Evolutionary conservation across 2,113 vertebrate genomes (phyloP), one percentile per base, ranked within the genome.

Genomic region (Microcebus lehilahytsara): DNA sequence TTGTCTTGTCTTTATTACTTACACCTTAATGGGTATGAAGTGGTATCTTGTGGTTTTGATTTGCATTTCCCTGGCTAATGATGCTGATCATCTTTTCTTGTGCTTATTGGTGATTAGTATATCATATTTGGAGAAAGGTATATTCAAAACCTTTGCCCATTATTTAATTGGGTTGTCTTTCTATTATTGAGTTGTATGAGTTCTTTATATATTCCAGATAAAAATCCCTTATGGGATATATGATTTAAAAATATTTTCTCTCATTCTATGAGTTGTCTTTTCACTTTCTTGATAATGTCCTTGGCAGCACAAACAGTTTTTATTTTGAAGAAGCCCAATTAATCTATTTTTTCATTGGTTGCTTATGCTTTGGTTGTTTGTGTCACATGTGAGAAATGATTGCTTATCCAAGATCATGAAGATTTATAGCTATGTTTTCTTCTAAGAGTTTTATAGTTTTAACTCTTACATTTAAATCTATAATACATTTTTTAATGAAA

Each of bases 401-500:
- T n/a, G 3, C 6, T 71, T 53, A 81, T 16, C 40, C 13, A 37
- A 53, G 5, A 27, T 77, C 23, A 56, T 89, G 53, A 62, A 87
- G 10, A 66, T 60, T 83, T 95, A 64, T 5, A 60, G 17, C n/a
- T 81, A 16, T 62, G 60, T 62, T 62, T 62, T 62, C 60, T 62
- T 27, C 60, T 62, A 25, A 62, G 25, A 62, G 60, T 30, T 62
- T 62, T 62, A 62, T 62, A 62, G 25, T 27, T 62, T 62, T 27
- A 62, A 62, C 60, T 27, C 60, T 27, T 62, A 62, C 60, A 62
- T 27, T 12, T 62, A 62, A 62, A 19, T 56, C 34, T 53, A 49
- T 51, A 56, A 72, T 34, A 12, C 32, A 51, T 66, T 53, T 94
- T 56, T 97, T 97, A 96, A 98, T 98, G 91, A 97, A 97, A 97